Conservation (phyloP, 1,140 invertebrate species). For the Sycobia sp. region DNA sequence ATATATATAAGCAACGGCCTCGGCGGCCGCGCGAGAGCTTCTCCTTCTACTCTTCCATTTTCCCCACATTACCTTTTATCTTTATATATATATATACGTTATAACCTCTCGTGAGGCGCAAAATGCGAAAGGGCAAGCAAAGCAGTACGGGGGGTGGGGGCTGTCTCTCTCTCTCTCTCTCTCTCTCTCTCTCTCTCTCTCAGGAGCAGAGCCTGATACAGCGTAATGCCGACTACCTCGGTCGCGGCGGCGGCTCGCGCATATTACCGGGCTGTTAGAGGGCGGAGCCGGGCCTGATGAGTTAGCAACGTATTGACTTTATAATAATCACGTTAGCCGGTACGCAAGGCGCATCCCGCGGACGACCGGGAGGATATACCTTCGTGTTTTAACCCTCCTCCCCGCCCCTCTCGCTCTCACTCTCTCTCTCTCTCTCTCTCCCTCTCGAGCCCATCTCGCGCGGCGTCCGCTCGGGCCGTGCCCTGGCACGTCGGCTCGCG, state of each 20-base stretch:
- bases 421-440: slow-evolving; percentile 13
- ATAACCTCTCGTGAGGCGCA: slow-evolving; percentile 11
- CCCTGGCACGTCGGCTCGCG: no score
- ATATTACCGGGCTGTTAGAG: slow-evolving; percentile 59
- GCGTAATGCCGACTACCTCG: slow-evolving; percentile 52
- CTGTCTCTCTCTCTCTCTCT: no score
- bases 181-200: no score
- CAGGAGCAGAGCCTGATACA: background rate
- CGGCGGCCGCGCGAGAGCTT: slow-evolving; percentile 33
- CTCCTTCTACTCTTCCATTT: slow-evolving; percentile 23
- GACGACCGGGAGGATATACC: no score
- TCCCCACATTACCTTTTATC: slow-evolving; percentile 27
- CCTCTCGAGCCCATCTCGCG: slow-evolving; percentile 30
- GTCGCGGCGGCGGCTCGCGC: no score
- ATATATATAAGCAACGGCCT: background rate
- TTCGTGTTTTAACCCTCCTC: no score
- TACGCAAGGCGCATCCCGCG: slow-evolving; percentile 19
- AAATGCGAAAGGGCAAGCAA: slow-evolving; percentile 3
- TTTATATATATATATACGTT: no score
- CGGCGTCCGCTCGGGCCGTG: background rate
- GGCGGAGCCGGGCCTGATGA: slow-evolving; percentile 56
- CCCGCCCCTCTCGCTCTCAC: background rate
- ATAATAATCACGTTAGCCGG: slow-evolving; percentile 57
- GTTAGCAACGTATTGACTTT: slow-evolving; percentile 60
- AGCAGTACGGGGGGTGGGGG: no score